Evolutionary conservation across 23 tunicate species (phyloP).

Genomic region (Trididemnum clinides): DNA sequence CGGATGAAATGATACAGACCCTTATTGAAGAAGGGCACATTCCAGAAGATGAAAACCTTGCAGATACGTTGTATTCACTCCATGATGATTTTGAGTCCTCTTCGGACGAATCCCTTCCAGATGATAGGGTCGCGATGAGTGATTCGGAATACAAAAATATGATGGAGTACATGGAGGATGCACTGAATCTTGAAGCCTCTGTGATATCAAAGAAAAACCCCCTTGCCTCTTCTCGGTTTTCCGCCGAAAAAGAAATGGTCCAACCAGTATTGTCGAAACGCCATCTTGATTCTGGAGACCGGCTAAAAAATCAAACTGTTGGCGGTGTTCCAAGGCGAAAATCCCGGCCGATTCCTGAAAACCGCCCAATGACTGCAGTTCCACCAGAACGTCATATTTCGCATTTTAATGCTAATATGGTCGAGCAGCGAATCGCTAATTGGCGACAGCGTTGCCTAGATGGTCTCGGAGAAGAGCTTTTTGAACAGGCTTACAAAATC

Average conservation of each 20-base stretch:
- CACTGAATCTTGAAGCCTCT: constrained; percentile 44
- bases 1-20: constrained; percentile 52
- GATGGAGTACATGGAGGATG: constrained; percentile 67
- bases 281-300: not conserved
- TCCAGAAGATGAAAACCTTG: constrained; percentile 80
- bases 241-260: not conserved
- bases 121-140: constrained; percentile 44
- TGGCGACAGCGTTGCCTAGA: constrained; percentile 45
- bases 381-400: constrained; percentile 17
- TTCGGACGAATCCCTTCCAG: constrained; percentile 61
- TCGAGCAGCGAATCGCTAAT: constrained; percentile 51
- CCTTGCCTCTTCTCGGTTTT: not conserved
- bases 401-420: constrained; percentile 34
- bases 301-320: not conserved
- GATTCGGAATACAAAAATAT: constrained; percentile 77
- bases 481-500: constrained; percentile 59
- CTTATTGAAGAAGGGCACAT: constrained; percentile 61
- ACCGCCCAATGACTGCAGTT: not conserved
- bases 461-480: constrained; percentile 46
- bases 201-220: not conserved
- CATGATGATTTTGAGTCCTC: constrained; percentile 76
- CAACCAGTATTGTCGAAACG: not conserved
- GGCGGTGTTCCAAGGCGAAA: not conserved
- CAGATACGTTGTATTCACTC: constrained; percentile 71
- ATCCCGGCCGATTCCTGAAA: not conserved